A percentile compares a stretch with the other conserved stretches of the same genome.
Evolutionary conservation across 2,888 invertebrate genomes (phyloP).

Genomic region (Argynnis bischoffii): DNA sequence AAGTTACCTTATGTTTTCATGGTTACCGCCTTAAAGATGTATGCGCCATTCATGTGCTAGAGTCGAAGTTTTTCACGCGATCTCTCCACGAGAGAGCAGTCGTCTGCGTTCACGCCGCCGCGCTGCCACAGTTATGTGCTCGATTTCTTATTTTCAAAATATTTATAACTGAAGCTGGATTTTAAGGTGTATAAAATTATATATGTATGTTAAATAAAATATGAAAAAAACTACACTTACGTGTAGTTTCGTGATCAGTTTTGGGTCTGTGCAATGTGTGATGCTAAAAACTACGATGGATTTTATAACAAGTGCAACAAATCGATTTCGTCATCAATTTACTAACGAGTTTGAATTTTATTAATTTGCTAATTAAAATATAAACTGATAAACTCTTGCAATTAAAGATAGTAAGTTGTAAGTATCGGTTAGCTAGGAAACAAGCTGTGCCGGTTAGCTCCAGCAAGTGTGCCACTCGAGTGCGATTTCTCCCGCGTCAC

Average conservation of each 20-base stretch:
- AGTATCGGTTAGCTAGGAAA: conserved; percentile 38
- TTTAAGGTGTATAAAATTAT: not conserved
- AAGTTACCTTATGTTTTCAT: conserved; percentile 28
- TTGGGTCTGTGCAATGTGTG: not conserved
- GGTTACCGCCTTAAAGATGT: conserved; percentile 18
- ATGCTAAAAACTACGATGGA: not conserved
- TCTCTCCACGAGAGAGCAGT: conserved; percentile 79
- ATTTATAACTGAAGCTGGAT: conserved; percentile 33
- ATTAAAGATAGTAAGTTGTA: not conserved
- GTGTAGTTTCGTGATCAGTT: no score
- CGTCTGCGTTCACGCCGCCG: conserved; percentile 60
- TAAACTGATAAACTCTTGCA: not conserved
- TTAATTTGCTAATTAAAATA: not conserved
- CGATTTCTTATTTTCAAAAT: conserved; percentile 26
- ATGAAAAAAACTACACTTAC: no score
- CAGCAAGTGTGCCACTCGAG: conserved; percentile 65
- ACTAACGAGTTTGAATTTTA: no score
- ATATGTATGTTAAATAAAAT: not conserved
- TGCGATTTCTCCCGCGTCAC: conserved; percentile 77
- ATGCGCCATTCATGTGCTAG: conserved; percentile 65
- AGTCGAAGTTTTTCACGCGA: conserved; percentile 76
- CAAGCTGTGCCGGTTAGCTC: conserved; percentile 60
- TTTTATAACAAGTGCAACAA: not conserved
- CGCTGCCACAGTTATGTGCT: conserved; percentile 55
- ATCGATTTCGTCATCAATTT: not conserved